Percentiles rank a stretch among this genome's conserved stretches.
Evolutionary conservation across 2,797 vertebrate genomes (phyloP).

Genomic region (Catostomus latipinnis): DNA sequence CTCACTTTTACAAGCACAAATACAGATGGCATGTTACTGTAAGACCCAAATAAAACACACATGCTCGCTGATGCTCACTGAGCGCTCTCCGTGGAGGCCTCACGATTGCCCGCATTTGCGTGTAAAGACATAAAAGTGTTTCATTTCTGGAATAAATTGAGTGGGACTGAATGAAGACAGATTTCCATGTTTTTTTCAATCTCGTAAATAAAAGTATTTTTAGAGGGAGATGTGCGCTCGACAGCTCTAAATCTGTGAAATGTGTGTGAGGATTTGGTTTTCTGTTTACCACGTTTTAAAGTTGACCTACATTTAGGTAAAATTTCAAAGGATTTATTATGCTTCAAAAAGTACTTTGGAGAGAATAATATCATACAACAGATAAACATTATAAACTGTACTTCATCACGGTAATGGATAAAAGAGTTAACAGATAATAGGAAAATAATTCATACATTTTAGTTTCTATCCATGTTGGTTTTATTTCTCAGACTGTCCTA

Average conservation of each 20-base stretch:
- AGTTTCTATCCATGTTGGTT: conserved; percentile 15
- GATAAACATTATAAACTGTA: conserved; percentile 13
- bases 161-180: conserved; percentile 63
- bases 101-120: conserved; percentile 49
- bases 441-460: not conserved
- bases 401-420: conserved; percentile 23
- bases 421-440: conserved; percentile 25
- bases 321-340: conserved; percentile 32
- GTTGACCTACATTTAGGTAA: conserved; percentile 27
- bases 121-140: conserved; percentile 64
- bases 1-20: conserved; percentile 64
- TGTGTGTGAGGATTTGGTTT: conserved; percentile 44
- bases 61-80: conserved; percentile 53
- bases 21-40: conserved; percentile 63
- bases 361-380: conserved; percentile 4
- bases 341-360: conserved; percentile 18
- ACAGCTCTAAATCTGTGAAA: conserved; percentile 28
- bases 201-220: conserved; percentile 45
- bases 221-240: conserved; percentile 30
- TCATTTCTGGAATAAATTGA: conserved; percentile 64
- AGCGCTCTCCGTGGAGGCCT: conserved; percentile 42
- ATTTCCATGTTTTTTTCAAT: conserved; percentile 53
- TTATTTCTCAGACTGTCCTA: conserved; percentile 24
- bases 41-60: conserved; percentile 65
- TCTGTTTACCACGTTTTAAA: conserved; percentile 26